These are phyloP conservation scores for Plotosus lineatus DNA, from an alignment of 2,113 vertebrate species.

Conservation along the genomic window DNA sequence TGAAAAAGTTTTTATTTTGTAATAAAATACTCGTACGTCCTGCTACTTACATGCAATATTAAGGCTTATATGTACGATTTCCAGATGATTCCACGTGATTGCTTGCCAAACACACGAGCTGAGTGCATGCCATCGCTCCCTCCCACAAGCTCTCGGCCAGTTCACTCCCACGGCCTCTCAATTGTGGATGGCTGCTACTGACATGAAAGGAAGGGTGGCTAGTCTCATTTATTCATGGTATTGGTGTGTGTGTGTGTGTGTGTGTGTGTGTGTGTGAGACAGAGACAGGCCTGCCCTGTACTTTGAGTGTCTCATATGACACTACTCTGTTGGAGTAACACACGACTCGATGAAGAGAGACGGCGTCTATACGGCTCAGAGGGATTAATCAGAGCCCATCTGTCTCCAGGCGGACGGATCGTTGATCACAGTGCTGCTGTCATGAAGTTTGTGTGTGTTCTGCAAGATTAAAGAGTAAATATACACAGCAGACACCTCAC, in stretches of 20 bases:
- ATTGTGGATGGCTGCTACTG: background rate
- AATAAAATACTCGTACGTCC: too few relatives aligned
- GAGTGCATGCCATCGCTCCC: too few relatives aligned
- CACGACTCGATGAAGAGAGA: background rate
- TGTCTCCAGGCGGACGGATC: background rate
- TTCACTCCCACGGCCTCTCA: too few relatives aligned
- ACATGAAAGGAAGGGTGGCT: background rate
- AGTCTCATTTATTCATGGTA: background rate
- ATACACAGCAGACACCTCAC: background rate
- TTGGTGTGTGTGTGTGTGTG: conserved; percentile 6
- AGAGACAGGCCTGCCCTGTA: conserved; percentile 6
- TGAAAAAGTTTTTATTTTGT: too few relatives aligned
- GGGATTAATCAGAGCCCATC: background rate
- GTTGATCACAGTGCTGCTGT: background rate
- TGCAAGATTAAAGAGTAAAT: background rate
- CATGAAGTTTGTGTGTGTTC: background rate
- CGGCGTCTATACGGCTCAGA: background rate
- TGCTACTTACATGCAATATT: too few relatives aligned
- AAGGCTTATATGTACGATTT: too few relatives aligned
- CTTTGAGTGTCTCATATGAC: background rate
- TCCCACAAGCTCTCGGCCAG: too few relatives aligned
- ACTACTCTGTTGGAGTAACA: background rate
- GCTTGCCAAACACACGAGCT: too few relatives aligned
- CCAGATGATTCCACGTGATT: too few relatives aligned
- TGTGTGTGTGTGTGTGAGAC: background rate